Conservation (phyloP, 1,140 invertebrate genomes). For the Brachionus asplanchnoidis region DNA sequence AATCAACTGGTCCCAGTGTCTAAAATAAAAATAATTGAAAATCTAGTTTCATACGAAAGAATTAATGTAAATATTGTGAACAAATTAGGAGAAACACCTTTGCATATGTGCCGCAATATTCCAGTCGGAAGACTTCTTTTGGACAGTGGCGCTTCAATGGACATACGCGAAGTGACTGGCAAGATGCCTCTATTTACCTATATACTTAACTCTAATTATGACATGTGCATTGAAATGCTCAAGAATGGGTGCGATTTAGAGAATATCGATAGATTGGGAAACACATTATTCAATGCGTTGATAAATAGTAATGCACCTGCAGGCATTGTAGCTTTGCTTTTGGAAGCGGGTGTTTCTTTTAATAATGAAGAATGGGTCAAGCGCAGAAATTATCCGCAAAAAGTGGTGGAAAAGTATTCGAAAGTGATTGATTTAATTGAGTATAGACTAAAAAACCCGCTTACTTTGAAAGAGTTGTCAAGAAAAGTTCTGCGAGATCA, state of each 20-base stretch:
- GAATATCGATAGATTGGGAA: slow-evolving; percentile 22
- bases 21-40: slow-evolving; percentile 38
- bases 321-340: not conserved
- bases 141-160: slow-evolving; percentile 12
- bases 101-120: slow-evolving; percentile 38
- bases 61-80: slow-evolving; percentile 23
- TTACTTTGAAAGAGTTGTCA: slow-evolving; percentile 19
- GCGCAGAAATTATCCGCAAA: not conserved
- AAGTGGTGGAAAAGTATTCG: slow-evolving; percentile 9
- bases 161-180: slow-evolving; percentile 35
- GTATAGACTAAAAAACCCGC: slow-evolving; percentile 31
- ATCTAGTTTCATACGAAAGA: not conserved
- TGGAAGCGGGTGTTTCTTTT: slow-evolving; percentile 26
- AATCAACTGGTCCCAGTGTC: slow-evolving; percentile 13
- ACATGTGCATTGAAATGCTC: slow-evolving; percentile 15
- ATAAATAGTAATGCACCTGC: slow-evolving; percentile 31
- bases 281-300: slow-evolving; percentile 28
- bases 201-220: slow-evolving; percentile 22
- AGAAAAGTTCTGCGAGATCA: slow-evolving; percentile 2
- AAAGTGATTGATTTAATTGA: slow-evolving; percentile 19
- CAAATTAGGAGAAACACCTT: slow-evolving; percentile 28
- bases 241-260: slow-evolving; percentile 34
- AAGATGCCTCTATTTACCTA: slow-evolving; percentile 38
- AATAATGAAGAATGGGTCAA: slow-evolving; percentile 28
- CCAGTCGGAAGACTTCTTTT: slow-evolving; percentile 22